Base-by-base conservation (phyloP, 2,113 vertebrate species). In the Climacteris rufus region DNA sequence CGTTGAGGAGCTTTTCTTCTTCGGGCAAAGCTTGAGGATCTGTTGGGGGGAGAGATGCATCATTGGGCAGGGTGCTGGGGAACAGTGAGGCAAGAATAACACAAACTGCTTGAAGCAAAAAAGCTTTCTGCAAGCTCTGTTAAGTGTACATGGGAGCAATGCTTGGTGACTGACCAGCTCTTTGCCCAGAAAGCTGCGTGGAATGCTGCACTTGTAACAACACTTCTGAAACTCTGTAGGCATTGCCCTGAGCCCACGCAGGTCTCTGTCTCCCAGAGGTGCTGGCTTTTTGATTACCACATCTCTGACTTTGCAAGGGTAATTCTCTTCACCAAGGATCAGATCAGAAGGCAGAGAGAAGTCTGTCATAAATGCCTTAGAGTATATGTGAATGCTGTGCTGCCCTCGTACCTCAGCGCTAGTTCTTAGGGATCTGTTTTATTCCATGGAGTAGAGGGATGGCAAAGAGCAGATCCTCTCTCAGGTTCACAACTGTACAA, bases 11-110 rank as follows among this genome's bases (percentile, higher is more conserved):
- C 98, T 99, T 97, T 99, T 99, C 98, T 99, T 99, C 98, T 99
- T 99, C 4, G 99, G 99, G 95, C 99, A 99, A 86, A 99, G 97
- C 97, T 99, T 99, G 91, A 99, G 98, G 84, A 99, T 99, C 99
- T 99, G 96, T 83, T 65, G 77, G 24, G 83, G 83, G 80, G 72
- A 91, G 16, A 94, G 76, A 94, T 4, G 15, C 54, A 79, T 69
- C 44, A 71, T 8, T 61, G n/a, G n/a, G n/a, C n/a, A n/a, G n/a
- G 56, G 47, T 42, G 42, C 42, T 72, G 44, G 50, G 28, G 39
- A 84, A 61, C 50, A 77, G 54, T 16, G 31, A 79, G 44, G 47
- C 27, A 70, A 44, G 56, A 74, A 64, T 2, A 12, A 82, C 30
- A 33, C 20, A 81, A 91, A 78, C 15, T 45, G 37, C 49, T 83